Base-by-base conservation (phyloP, 2,797 vertebrate species). In the Syngnathus acus region DNA sequence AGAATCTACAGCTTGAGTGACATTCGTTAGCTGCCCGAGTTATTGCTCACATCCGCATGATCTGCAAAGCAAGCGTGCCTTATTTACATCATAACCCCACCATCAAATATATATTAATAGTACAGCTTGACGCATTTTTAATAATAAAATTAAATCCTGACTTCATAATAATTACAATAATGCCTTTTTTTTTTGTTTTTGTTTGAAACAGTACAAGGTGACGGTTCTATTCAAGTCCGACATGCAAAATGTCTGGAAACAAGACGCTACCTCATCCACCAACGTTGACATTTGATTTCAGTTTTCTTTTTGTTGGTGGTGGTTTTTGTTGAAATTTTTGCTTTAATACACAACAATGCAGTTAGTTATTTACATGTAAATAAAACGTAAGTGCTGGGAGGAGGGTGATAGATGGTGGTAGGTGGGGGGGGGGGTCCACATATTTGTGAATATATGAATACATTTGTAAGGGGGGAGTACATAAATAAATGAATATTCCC, bases 11-110 rank as follows among this genome's bases (percentile, higher is more conserved):
- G 95, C 94, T 95, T 97, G 94, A 93, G 95, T 95, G 94, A 98
- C 96, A 98, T 98, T 98, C 95, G 95, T 95, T 97, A 98, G 96
- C 96, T 98, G 95, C 95, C 95, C 92, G 94, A 95, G 96, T 98
- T 99, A 99, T 99, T 98, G 96, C 97, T 98, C 95, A 96, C 94
- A 89, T 90, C 88, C 86, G 70, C 93, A 93, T 92, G 92, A 93
- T 94, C 94, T 94, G 95, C 94, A 95, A 96, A 96, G 94, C 93
- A 94, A 95, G 51, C 87, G 92, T 94, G 94, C 95, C 93, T 1
- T 58, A 53, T 21, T 95, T 91, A 88, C 94, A 94, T 92, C 93
- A 93, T 90, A 48, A 90, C 70, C 48, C 71, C 76, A 69, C 64
- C 94, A 93, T 94, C 93, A 10, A 93, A 96, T 96, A 98, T 97